These are phyloP conservation scores for Trypoxylon attenuatum DNA, from an alignment of 2,888 invertebrate species.

Conservation along the genomic window DNA sequence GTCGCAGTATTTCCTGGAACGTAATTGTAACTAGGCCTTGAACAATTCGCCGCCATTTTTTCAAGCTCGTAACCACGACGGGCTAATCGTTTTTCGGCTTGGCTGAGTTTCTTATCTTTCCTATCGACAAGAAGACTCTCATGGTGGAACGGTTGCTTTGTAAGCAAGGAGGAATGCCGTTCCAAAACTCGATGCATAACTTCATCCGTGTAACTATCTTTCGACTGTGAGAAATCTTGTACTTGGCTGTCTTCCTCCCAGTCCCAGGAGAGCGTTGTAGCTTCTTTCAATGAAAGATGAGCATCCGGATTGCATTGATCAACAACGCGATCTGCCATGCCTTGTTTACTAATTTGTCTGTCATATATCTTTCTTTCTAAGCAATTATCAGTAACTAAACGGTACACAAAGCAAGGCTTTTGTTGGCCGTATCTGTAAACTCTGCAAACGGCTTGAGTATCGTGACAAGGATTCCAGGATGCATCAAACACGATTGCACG, in stretches of 20 bases:
- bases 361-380: slow-evolving; percentile 99
- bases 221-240: slow-evolving; percentile 83
- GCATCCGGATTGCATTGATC: slow-evolving; percentile 99
- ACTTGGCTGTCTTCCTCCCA: slow-evolving; percentile 89
- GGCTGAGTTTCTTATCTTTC: slow-evolving; percentile 95
- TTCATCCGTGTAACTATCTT: slow-evolving; percentile 86
- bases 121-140: slow-evolving; percentile 95
- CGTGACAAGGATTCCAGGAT: slow-evolving; percentile 99
- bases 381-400: slow-evolving; percentile 97
- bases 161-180: slow-evolving; percentile 79
- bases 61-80: slow-evolving; percentile 95
- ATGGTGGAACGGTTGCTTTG: slow-evolving; percentile 94
- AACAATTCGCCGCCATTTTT: slow-evolving; percentile 86
- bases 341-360: slow-evolving; percentile 97
- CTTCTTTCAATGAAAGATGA: slow-evolving; percentile 91
- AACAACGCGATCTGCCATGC: slow-evolving; percentile 98
- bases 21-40: slow-evolving; percentile 76
- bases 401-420: slow-evolving; percentile 96
- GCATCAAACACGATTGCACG: slow-evolving; percentile 98
- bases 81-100: slow-evolving; percentile 94
- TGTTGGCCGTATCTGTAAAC: slow-evolving; percentile 93
- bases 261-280: slow-evolving; percentile 92
- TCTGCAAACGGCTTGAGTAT: slow-evolving; percentile 97
- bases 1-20: slow-evolving; percentile 72
- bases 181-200: slow-evolving; percentile 83